Evolutionary conservation across 1,140 invertebrate species (phyloP), one percentile per base, ranked within the genome.

Genomic region (Piezodorus guildinii): DNA sequence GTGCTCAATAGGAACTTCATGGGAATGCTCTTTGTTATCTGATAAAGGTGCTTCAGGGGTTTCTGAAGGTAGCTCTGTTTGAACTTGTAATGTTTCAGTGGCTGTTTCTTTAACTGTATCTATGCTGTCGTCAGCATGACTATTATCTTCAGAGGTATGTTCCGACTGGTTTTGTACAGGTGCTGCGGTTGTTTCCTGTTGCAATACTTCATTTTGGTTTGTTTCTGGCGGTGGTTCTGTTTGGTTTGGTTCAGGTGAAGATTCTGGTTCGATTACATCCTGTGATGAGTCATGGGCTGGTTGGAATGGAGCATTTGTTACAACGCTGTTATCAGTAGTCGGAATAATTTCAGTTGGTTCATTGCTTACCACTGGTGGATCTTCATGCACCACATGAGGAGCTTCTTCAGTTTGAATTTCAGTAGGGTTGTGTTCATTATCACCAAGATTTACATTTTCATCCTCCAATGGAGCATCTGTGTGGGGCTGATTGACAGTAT

Each of bases 101-200:
- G 25, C 6, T 10, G 17, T 23, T 19, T 51, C 21, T 19, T 51
- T 23, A 19, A 19, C 49, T 19, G 17, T 23, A 8, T 51, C 49
- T 19, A 9, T 8, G 14, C 14, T 51, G 1, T 15, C 49, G 8
- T 51, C 49, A 51, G 49, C 3, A 23, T 19, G 17, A n/a, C 17
- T 51, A 17, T n/a, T 16, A 25, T 58, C 25, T 15, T 27, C 54
- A 8, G 27, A 58, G 3, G 21, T n/a, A 5, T 21, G 3, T 16
- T 21, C 12, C 8, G 44, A 25, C n/a, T 63, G 46, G 15, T 19
- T 54, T 65, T 30, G 34, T 10, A 59, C 15, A 8, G 68, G 23
- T 58, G 25, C 27, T 43, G 52, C 9, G 45, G 52, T 14, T 56
- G 21, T 43, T 62, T 65, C 66, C 27, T 65, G 62, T 62, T 64